Evolutionary conservation across 2,888 invertebrate species (phyloP).

Genomic region (Autographa pulchrina): DNA sequence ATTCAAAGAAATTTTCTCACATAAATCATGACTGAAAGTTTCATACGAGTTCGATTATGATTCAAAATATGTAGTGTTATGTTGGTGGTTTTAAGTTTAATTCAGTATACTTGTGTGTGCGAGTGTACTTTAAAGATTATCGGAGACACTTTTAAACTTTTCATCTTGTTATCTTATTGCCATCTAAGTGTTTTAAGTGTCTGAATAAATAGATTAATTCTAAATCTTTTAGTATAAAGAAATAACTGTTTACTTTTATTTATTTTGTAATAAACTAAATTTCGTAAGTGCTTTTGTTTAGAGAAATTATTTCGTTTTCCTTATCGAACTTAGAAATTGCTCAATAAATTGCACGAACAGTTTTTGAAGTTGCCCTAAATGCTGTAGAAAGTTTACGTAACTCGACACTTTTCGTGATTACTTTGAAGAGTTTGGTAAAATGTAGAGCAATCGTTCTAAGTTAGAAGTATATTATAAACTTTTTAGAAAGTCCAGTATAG

Average conservation of each 20-base stretch:
- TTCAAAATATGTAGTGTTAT: background rate
- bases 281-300: conserved; percentile 6
- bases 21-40: no score
- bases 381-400: conserved; percentile 52
- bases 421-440: conserved; percentile 31
- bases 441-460: conserved; percentile 20
- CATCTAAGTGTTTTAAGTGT: background rate
- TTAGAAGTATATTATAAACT: background rate
- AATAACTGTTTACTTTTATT: background rate
- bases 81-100: background rate
- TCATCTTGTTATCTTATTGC: conserved; percentile 29
- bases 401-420: conserved; percentile 35
- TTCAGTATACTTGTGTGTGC: background rate
- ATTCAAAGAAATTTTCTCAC: no score
- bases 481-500: conserved; percentile 26
- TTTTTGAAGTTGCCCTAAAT: conserved; percentile 32
- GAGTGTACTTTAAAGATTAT: conserved; percentile 9
- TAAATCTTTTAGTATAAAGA: background rate
- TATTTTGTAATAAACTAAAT: background rate
- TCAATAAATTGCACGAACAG: conserved; percentile 36
- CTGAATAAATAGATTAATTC: background rate
- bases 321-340: conserved; percentile 37
- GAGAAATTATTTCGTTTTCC: conserved; percentile 10
- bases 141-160: conserved; percentile 20
- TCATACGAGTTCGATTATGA: no score